These are phyloP conservation scores for Pyrocephalus nanus DNA, from an alignment of 2,797 vertebrate genomes.

Conservation along the genomic window DNA sequence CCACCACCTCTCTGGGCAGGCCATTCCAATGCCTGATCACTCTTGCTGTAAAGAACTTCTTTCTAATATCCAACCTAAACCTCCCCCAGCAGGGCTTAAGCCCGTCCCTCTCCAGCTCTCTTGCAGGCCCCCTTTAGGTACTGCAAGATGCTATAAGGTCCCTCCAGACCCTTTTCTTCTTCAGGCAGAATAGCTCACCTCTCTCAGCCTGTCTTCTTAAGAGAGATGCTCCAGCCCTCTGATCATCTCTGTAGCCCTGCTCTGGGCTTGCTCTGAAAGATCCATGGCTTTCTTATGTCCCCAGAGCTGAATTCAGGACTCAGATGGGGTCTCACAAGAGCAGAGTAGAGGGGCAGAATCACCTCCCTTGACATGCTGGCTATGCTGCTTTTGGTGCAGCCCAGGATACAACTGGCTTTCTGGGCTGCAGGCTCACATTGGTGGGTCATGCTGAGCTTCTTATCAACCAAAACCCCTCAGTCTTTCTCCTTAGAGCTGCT, in stretches of 20 bases:
- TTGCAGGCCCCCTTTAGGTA: not conserved
- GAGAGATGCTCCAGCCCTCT: rapidly evolving
- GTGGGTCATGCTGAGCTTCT: not conserved
- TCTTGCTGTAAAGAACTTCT: too few relatives aligned
- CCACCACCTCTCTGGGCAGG: too few relatives aligned
- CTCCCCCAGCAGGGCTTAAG: too few relatives aligned
- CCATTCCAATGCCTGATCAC: too few relatives aligned
- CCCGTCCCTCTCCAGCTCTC: not conserved
- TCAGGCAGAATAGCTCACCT: not conserved
- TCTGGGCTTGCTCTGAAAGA: not conserved
- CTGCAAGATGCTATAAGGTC: not conserved
- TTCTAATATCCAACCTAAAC: too few relatives aligned
- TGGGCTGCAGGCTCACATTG: not conserved
- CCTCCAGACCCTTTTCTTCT: not conserved
- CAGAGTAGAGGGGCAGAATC: not conserved
- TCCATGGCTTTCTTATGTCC: rapidly evolving
- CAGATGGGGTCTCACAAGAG: not conserved
- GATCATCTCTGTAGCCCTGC: rapidly evolving
- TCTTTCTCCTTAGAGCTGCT: not conserved
- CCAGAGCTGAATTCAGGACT: not conserved
- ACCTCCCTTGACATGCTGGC: not conserved
- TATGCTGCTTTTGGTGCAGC: rapidly evolving
- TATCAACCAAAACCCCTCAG: not conserved
- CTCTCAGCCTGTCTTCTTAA: not conserved
- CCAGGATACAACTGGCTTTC: not conserved